Conservation (phyloP, 2,888 invertebrate species). For the Phalangium opilio region DNA sequence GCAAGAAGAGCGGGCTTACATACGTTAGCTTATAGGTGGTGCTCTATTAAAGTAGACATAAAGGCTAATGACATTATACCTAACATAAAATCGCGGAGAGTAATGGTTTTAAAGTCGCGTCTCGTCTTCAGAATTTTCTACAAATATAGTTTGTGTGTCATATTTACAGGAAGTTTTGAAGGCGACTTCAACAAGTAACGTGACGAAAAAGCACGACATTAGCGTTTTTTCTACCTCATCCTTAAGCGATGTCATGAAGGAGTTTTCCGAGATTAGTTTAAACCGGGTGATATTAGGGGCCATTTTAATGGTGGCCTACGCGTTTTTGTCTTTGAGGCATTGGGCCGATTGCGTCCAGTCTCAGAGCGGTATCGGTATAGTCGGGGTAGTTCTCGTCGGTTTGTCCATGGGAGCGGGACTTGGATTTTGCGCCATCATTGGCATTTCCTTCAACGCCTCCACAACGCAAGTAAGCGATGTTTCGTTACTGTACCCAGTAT, state of each 20-base stretch:
- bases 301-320: constrained; percentile 69
- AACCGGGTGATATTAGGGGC: constrained; percentile 70
- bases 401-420: constrained; percentile 83
- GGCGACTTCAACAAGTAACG: constrained; percentile 40
- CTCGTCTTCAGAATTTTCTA: not conserved
- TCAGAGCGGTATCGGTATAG: constrained; percentile 67
- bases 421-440: constrained; percentile 40
- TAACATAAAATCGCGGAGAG: no score
- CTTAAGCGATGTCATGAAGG: constrained; percentile 74
- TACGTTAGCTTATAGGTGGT: no score
- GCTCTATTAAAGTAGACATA: no score
- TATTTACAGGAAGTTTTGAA: constrained; percentile 46
- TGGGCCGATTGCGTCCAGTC: constrained; percentile 66
- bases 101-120: no score
- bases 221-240: constrained; percentile 79
- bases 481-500: no score
- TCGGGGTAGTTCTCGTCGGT: constrained; percentile 74
- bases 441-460: constrained; percentile 54
- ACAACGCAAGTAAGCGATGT: constrained; percentile 59
- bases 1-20: no score
- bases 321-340: constrained; percentile 57
- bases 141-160: no score
- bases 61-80: no score
- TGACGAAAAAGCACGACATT: constrained; percentile 51
- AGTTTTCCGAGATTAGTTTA: constrained; percentile 74